Evolutionary conservation across 2,888 invertebrate genomes (phyloP).

Genomic region (Himalopsyche kuldschensis): DNA sequence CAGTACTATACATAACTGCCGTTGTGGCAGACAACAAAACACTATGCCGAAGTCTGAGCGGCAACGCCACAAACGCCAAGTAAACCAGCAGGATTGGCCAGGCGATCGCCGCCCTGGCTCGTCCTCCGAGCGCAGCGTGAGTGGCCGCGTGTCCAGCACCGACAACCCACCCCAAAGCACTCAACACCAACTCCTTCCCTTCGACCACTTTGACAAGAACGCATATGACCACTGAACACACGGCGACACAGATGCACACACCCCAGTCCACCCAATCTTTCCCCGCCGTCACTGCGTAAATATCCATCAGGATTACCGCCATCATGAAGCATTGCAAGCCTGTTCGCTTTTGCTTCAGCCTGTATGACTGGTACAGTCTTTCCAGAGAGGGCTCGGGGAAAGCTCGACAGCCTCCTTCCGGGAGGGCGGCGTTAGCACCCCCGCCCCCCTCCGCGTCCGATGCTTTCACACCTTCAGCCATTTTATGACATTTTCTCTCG

Average conservation of each 20-base stretch:
- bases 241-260: slow-evolving; percentile 31
- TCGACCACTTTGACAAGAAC: slow-evolving; percentile 48
- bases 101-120: slow-evolving; percentile 66
- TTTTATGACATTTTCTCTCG: slow-evolving; percentile 6
- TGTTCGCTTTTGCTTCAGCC: slow-evolving; percentile 70
- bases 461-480: slow-evolving; percentile 13
- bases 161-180: slow-evolving; percentile 46
- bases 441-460: slow-evolving; percentile 20
- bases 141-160: slow-evolving; percentile 45
- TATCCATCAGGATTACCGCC: slow-evolving; percentile 67
- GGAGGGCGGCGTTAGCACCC: slow-evolving; percentile 11
- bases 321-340: slow-evolving; percentile 71
- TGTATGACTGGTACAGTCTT: slow-evolving; percentile 71
- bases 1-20: slow-evolving; percentile 62
- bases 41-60: slow-evolving; percentile 67
- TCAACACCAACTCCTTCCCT: slow-evolving; percentile 46
- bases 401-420: slow-evolving; percentile 45
- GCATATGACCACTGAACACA: slow-evolving; percentile 47
- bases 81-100: slow-evolving; percentile 75
- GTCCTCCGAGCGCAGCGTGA: slow-evolving; percentile 59
- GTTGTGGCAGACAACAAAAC: slow-evolving; percentile 63
- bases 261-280: slow-evolving; percentile 46
- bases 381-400: slow-evolving; percentile 68
- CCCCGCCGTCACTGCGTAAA: slow-evolving; percentile 63
- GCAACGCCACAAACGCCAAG: slow-evolving; percentile 73